Evolutionary conservation across 2,113 vertebrate species (phyloP).

Genomic region (Nothocercus julius): DNA sequence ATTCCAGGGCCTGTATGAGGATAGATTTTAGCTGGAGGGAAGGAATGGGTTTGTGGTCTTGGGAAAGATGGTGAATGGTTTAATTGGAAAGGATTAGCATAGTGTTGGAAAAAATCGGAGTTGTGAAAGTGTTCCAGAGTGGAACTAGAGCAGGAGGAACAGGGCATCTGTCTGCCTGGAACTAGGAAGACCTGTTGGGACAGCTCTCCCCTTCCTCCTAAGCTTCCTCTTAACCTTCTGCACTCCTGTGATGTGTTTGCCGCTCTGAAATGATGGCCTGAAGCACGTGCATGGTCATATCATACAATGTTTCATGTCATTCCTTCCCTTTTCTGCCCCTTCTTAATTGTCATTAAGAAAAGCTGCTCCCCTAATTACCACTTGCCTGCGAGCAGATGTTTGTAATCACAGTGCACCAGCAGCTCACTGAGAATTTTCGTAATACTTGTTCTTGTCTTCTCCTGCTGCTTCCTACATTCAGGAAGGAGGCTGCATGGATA

Average conservation of each 20-base stretch:
- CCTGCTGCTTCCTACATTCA: rapidly evolving
- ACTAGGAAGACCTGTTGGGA: background rate
- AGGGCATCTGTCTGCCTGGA: background rate
- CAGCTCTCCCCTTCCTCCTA: background rate
- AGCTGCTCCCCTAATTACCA: background rate
- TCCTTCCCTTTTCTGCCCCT: background rate
- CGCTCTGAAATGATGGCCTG: background rate
- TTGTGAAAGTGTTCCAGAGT: background rate
- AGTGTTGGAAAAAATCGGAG: too few species aligned
- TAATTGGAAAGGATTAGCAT: background rate
- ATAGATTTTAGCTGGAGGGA: background rate
- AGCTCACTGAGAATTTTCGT: background rate
- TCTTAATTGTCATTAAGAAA: background rate
- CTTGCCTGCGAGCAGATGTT: background rate
- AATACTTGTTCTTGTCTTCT: background rate
- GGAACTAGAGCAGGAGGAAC: background rate
- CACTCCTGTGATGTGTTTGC: background rate
- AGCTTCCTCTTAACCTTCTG: background rate
- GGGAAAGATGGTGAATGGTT: background rate
- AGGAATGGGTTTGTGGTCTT: background rate
- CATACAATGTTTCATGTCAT: background rate
- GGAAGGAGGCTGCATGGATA: background rate
- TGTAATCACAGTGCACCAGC: background rate
- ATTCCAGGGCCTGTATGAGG: background rate
- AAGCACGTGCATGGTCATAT: background rate